phyloP scores from a whole-genome alignment of 1,140 invertebrate genomes.

The Pectinophora gossypiella region DNA sequence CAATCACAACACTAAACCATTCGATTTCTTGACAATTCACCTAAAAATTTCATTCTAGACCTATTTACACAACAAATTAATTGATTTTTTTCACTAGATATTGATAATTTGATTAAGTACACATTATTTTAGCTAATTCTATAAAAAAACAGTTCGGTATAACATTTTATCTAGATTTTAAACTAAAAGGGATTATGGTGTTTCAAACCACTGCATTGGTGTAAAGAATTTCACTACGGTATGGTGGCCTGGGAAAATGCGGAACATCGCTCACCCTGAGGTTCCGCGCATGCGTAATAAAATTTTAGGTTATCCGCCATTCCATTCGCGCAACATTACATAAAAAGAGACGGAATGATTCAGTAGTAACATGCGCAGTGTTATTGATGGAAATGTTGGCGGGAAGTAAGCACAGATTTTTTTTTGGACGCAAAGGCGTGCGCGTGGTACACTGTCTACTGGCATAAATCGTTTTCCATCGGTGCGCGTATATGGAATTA shows the following conservation, averaged over 20 bases:
- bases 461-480: background rate
- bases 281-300: conserved; percentile 45
- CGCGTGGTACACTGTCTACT: background rate
- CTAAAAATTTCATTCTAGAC: background rate
- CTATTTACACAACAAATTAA: conserved; percentile 5
- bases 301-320: conserved; percentile 49
- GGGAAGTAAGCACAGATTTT: conserved; percentile 20
- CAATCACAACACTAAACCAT: conserved; percentile 1
- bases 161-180: background rate
- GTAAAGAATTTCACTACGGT: background rate
- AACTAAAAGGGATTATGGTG: background rate
- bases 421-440: background rate
- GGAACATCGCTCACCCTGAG: background rate
- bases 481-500: background rate
- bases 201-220: background rate
- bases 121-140: too few relatives aligned
- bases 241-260: background rate
- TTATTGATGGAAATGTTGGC: conserved; percentile 61
- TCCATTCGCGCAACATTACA: conserved; percentile 18
- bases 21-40: background rate
- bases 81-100: background rate
- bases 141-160: background rate
- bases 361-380: conserved; percentile 57
- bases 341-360: conserved; percentile 29
- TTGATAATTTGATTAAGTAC: too few relatives aligned